Evolutionary conservation across 2,797 vertebrate species (phyloP).

Genomic region (Pipistrellus kuhlii): DNA sequence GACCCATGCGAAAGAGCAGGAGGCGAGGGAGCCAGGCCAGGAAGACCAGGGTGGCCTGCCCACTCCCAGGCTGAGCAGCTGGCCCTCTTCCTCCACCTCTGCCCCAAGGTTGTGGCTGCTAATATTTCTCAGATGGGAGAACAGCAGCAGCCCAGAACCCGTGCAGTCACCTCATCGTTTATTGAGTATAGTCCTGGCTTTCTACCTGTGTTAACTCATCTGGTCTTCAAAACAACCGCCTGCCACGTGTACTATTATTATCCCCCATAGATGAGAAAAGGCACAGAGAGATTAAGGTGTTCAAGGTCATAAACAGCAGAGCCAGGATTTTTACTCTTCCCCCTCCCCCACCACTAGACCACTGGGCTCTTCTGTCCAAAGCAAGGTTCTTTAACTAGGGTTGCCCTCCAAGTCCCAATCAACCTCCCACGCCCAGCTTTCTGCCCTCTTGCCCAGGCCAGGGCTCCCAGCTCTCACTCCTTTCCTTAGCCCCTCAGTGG

Average conservation of each 20-base stretch:
- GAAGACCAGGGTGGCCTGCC: neutral
- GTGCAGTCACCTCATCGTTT: neutral
- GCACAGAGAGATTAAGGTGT: neutral
- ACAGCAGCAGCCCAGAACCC: neutral
- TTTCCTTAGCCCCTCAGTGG: neutral
- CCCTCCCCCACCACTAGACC: neutral
- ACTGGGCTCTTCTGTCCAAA: neutral
- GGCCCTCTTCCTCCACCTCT: neutral
- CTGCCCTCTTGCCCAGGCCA: neutral
- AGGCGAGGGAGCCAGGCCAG: neutral
- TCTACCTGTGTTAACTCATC: neutral
- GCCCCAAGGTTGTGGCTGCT: neutral
- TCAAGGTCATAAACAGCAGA: neutral
- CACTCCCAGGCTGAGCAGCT: neutral
- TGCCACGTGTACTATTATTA: rapidly evolving
- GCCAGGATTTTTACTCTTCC: neutral
- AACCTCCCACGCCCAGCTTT: neutral
- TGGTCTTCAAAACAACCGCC: neutral
- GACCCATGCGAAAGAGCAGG: neutral
- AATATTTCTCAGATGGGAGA: neutral
- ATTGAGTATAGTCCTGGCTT: neutral
- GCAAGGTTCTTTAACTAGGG: too few relatives aligned
- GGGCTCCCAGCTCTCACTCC: neutral
- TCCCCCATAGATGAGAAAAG: neutral
- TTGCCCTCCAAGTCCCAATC: neutral